Conservation (phyloP, 2,113 vertebrate species). For the Takifugu bimaculatus region DNA sequence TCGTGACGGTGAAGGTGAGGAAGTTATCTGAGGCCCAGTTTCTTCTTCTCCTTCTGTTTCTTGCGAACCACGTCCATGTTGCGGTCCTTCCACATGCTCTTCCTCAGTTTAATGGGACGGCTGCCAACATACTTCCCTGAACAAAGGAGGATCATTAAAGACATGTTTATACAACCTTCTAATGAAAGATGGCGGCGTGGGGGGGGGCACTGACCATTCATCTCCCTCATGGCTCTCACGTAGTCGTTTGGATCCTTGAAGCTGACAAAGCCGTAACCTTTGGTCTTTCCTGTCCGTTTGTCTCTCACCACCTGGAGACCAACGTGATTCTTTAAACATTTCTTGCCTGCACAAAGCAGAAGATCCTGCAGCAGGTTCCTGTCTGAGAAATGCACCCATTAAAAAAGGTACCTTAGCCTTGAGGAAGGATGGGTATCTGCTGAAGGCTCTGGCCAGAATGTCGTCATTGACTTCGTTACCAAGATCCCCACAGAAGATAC, state of each 20-base stretch:
- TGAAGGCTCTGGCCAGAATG: constrained; percentile 88
- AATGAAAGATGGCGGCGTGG: neutral
- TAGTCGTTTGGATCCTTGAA: constrained; percentile 94
- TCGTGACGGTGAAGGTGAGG: neutral
- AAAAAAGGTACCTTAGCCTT: constrained; percentile 78
- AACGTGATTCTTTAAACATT: neutral
- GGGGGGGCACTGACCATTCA: constrained; percentile 80
- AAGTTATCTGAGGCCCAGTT: constrained; percentile 85
- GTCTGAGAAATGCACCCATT: too few relatives aligned
- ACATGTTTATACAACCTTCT: neutral
- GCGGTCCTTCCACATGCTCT: constrained; percentile 92
- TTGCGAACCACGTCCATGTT: constrained; percentile 89
- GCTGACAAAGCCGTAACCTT: constrained; percentile 92
- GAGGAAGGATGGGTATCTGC: constrained; percentile 89
- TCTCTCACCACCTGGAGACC: constrained; percentile 81
- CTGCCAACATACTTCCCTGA: constrained; percentile 90
- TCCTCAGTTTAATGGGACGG: constrained; percentile 90
- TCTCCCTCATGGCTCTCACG: constrained; percentile 89
- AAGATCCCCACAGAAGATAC: constrained; percentile 91
- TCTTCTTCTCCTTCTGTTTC: constrained; percentile 93
- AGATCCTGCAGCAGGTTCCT: too few relatives aligned
- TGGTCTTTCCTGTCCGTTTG: constrained; percentile 90
- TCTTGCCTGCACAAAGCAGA: neutral
- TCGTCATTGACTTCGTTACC: constrained; percentile 93
- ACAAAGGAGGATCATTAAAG: neutral